Evolutionary conservation across 2,888 invertebrate genomes (phyloP).

Genomic region (Microplitis manilae): DNA sequence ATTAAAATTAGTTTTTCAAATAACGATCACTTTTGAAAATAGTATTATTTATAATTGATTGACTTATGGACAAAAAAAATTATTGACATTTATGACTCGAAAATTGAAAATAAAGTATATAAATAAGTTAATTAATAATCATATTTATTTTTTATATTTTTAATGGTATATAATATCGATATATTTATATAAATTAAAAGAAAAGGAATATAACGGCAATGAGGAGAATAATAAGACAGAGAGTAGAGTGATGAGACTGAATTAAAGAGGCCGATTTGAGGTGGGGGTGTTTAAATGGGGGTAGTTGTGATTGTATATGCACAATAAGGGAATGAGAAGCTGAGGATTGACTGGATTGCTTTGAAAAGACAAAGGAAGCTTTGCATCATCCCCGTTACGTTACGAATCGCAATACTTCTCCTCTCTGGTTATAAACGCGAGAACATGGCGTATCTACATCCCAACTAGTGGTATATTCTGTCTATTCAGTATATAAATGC

Average conservation of each 20-base stretch:
- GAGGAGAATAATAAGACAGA: neutral
- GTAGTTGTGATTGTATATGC: slow-evolving; percentile 3
- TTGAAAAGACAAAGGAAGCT: slow-evolving; percentile 65
- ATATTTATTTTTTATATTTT: no score
- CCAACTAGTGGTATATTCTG: slow-evolving; percentile 49
- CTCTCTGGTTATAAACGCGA: slow-evolving; percentile 38
- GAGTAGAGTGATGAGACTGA: neutral
- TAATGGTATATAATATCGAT: neutral
- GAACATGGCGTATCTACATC: slow-evolving; percentile 71
- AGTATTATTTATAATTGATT: no score
- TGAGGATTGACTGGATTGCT: slow-evolving; percentile 23
- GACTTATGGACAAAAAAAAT: no score
- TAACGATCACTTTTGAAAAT: no score
- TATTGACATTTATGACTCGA: no score
- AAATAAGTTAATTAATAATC: no score
- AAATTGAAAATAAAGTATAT: no score
- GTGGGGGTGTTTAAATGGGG: neutral
- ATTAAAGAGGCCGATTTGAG: neutral
- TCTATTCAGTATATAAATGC: slow-evolving; percentile 50
- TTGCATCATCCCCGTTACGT: slow-evolving; percentile 63
- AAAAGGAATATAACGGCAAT: neutral
- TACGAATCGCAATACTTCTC: slow-evolving; percentile 65
- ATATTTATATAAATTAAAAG: neutral
- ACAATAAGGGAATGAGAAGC: slow-evolving; percentile 55
- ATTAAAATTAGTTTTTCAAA: no score